These are phyloP conservation scores for Episyrphus balteatus DNA, from an alignment of 1,140 invertebrate genomes.

Conservation along the genomic window DNA sequence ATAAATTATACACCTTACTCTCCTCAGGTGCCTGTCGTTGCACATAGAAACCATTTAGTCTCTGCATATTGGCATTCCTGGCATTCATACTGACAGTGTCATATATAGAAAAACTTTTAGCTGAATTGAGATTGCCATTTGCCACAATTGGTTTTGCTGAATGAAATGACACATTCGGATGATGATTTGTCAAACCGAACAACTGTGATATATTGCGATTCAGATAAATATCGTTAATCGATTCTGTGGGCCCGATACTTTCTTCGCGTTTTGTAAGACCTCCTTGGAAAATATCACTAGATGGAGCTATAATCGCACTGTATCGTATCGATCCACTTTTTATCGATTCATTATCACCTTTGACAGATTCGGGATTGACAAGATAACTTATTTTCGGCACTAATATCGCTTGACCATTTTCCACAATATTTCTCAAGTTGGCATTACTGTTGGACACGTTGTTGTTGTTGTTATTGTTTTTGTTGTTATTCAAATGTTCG, in stretches of 20 bases:
- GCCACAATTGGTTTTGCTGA: neutral
- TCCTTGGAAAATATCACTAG: constrained; percentile 5
- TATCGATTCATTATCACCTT: constrained; percentile 2
- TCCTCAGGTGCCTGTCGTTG: constrained; percentile 20
- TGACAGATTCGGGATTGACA: neutral
- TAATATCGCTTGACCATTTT: constrained; percentile 4
- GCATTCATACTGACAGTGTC: neutral
- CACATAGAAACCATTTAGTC: constrained; percentile 23
- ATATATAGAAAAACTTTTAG: constrained; percentile 23
- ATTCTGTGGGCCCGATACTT: constrained; percentile 13
- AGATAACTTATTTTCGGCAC: constrained; percentile 11
- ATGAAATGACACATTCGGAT: constrained; percentile 31
- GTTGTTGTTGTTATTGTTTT: constrained; percentile 4
- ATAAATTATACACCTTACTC: constrained; percentile 28
- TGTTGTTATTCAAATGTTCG: constrained; percentile 16
- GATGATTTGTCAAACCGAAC: constrained; percentile 18
- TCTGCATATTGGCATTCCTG: too few species aligned
- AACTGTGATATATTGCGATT: constrained; percentile 31
- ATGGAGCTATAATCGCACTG: constrained; percentile 4
- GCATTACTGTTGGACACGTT: neutral
- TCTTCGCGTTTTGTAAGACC: constrained; percentile 5
- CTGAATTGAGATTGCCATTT: constrained; percentile 14
- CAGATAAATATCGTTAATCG: constrained; percentile 32
- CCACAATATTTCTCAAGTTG: constrained; percentile 2
- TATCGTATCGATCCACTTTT: constrained; percentile 8